Base-by-base conservation (phyloP, 2,797 vertebrate genomes). In the Eulemur coronatus region DNA sequence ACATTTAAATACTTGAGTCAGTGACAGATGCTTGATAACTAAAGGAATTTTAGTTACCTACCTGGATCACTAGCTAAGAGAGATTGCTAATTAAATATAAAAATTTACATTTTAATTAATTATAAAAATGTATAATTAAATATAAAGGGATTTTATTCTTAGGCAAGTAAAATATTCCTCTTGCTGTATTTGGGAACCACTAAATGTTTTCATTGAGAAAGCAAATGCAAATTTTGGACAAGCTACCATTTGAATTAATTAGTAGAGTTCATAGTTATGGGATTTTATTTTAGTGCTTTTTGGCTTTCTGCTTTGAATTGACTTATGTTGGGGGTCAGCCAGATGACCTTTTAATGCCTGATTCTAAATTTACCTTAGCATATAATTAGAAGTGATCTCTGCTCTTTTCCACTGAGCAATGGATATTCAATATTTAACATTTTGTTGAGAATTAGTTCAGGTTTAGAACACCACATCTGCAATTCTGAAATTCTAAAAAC, bases 111-210 rank as follows among this genome's bases (percentile, higher is more conserved):
- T 85, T 94, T 48, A 85, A 76, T 92, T 78, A 87, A 94, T 69
- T 84, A 75, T 93, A 67, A 82, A 70, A 85, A 69, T 94, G 2
- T 92, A 92, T 76, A 91, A 33, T 94, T 92, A 89, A 93, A 76
- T 84, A 67, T 84, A 84, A 88, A 79, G 5, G 7, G 15, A n/a
- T 50, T 80, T 57, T 89, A 28, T 65, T 59, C 11, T 89, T 92
- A 90, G 81, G 43, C 38, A 79, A 80, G 67, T 91, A 93, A 84
- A 95, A 90, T 38, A 80, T 65, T 95, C 18, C 17, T 82, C 75
- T 93, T 89, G 14, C 22, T 81, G 43, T 69, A 52, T 95, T 73
- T 95, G 70, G 43, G 41, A 75, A 81, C 17, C 33, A 81, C 5
- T 38, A 18, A 70, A 73, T 96, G 2, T 86, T 96, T 89, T 85